Percentiles rank a stretch among this genome's conserved stretches.
Evolutionary conservation across 2,113 vertebrate species (phyloP).

Genomic region (Caranx melampygus): DNA sequence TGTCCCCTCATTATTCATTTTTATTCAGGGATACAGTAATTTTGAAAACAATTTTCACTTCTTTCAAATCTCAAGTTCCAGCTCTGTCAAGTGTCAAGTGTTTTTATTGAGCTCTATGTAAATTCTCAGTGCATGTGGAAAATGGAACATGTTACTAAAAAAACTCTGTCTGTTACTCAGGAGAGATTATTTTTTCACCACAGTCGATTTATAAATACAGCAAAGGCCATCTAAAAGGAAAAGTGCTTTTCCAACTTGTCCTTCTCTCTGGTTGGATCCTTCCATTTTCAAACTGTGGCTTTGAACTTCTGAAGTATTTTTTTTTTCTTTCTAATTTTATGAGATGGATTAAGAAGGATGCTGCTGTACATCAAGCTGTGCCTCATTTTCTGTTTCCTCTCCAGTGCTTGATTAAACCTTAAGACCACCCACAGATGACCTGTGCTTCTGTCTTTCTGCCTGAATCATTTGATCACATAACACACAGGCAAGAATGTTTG

Average conservation of each 20-base stretch:
- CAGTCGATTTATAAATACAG: not conserved
- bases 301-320: not conserved
- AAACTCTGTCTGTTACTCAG: not conserved
- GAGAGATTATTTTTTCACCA: not conserved
- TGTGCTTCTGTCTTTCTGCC: not conserved
- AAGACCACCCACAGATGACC: constrained; percentile 19
- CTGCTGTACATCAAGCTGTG: not conserved
- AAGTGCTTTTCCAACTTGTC: not conserved
- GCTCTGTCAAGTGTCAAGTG: not conserved
- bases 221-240: not conserved
- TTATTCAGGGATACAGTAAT: not conserved
- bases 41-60: not conserved
- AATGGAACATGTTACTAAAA: not conserved
- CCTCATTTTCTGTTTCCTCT: constrained; percentile 19
- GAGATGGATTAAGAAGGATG: constrained; percentile 13
- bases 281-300: not conserved
- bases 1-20: not conserved
- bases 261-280: not conserved
- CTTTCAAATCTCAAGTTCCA: constrained; percentile 10
- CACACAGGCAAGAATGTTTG: not conserved
- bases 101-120: not conserved
- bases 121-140: not conserved
- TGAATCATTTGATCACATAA: constrained; percentile 7
- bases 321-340: constrained; percentile 24
- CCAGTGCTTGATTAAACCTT: constrained; percentile 32